Evolutionary conservation across 2,888 invertebrate species (phyloP), one percentile per base, ranked within the genome.

Genomic region (Carterocephalus palaemon): DNA sequence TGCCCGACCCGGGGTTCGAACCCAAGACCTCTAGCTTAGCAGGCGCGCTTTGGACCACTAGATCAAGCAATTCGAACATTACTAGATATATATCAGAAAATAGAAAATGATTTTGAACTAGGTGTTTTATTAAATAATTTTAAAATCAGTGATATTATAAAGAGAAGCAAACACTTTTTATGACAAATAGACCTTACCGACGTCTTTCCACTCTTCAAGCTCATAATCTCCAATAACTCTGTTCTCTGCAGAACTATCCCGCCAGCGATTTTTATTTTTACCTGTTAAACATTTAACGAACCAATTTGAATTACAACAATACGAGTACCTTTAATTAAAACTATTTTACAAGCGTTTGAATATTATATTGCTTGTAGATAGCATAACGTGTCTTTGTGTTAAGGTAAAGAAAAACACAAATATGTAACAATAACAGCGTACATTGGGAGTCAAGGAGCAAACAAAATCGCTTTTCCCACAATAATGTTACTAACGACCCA

Each of bases 141-240:
- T 19, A 6, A 19, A 19, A 19, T 19, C 19, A 6, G 5, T 4
- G 3, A 19, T 19, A 19, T 19, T 19, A 19, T 19, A 19, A 19
- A 19, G 5, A 19, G 19, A 3, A 3, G 19, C 19, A 19, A n/a
- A n/a, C 6, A 6, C 19, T 19, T 19, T 19, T 19, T 19, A 19
- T 19, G 19, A 19, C 6, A 19, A 4, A 19, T 19, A n/a, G n/a
- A n/a, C n/a, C 89, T 88, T 69, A 90, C 91, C 90, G 75, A 90
- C 87, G 75, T 92, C 90, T 75, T 91, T 90, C 92, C 92, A 92
- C 78, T 92, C 92, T 79, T 92, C 92, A 58, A 92, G 89, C 63
- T 91, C 92, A 75, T 92, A 92, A 81, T 92, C 93, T 56, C 88
- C 88, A 54, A 90, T 82, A 56, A 90, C 89, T 80, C 90, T 88